Evolutionary conservation across 2,888 invertebrate species (phyloP), one percentile per base, ranked within the genome.

Genomic region (Villa cingulata): DNA sequence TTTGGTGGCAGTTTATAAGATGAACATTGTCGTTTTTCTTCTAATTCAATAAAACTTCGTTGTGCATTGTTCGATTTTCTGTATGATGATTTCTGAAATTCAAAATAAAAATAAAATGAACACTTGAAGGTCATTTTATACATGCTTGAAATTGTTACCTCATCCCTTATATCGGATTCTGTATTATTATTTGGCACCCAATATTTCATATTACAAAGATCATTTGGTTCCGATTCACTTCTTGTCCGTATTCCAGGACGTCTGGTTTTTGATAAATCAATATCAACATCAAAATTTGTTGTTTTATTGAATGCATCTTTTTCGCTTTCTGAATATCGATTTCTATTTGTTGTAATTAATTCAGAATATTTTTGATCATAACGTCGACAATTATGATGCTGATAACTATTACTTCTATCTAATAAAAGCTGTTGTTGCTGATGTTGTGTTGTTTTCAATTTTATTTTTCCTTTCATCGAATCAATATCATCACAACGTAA

Each of bases 141-240:
- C 29, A 36, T 18, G 10, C 29, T 36, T 18, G 18, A n/a, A 41
- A 37, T 18, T 7, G 27, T 29, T 32, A 37, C 29, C 6, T 32
- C 29, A 12, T 32, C 29, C 9, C 9, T 14, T 12, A 12, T 4
- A 3, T 41, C 12, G 3, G 29, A 12, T 32, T 9, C 29, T 32
- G 29, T 1, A 4, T 32, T 36, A 27, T 20, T 41, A 2, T 16
- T 16, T 4, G 41, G 37, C 15, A 27, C 5, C 47, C 42, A 47
- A 38, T 47, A 29, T 41, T 34, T 42, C 47, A 47, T 43, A 16
- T 19, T 42, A 9, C 38, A 32, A 37, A 47, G 42, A 39, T 47
- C 47, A 16, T 47, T 47, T n/a, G 47, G 47, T 20, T 47, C 47
- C 9, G 47, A 47, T 43, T 47, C 47, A 43, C 47, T 47, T 43